Conservation (phyloP, 2,797 vertebrate species). For the Corythornis leucogaster region DNA sequence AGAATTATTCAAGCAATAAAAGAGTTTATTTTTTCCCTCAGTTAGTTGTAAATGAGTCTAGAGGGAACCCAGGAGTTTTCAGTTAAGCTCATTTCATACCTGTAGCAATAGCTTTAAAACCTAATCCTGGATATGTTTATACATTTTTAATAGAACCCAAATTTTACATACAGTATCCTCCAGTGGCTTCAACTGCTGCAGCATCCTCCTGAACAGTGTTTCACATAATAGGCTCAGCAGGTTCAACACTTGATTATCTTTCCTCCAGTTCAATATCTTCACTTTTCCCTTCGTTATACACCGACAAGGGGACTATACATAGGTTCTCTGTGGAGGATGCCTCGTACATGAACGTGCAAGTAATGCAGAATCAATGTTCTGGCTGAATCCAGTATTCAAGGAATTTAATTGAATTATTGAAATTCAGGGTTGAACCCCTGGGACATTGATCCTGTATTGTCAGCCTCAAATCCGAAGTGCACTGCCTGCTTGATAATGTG, state of each 20-base stretch:
- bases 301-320: constrained; percentile 31
- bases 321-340: constrained; percentile 34
- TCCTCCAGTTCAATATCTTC: constrained; percentile 66
- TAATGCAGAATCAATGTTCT: constrained; percentile 70
- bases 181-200: constrained; percentile 52
- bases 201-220: constrained; percentile 69
- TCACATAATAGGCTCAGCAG: constrained; percentile 73
- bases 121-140: constrained; percentile 66
- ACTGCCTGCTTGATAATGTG: constrained; percentile 61
- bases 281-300: constrained; percentile 67
- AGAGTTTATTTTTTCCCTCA: constrained; percentile 42
- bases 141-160: constrained; percentile 70
- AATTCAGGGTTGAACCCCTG: constrained; percentile 70
- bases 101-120: constrained; percentile 45
- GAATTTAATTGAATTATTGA: constrained; percentile 79
- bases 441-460: constrained; percentile 74
- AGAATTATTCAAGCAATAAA: constrained; percentile 60
- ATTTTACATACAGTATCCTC: constrained; percentile 65
- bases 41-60: constrained; percentile 62
- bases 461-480: constrained; percentile 62
- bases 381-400: constrained; percentile 64
- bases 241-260: constrained; percentile 75
- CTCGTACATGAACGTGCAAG: constrained; percentile 46
- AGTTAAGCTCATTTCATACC: constrained; percentile 52
- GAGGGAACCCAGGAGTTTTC: constrained; percentile 65